A percentile compares a stretch with the other conserved stretches of the same genome.
phyloP scores from a whole-genome alignment of 2,113 vertebrate genomes.

The Calcarius ornatus region DNA sequence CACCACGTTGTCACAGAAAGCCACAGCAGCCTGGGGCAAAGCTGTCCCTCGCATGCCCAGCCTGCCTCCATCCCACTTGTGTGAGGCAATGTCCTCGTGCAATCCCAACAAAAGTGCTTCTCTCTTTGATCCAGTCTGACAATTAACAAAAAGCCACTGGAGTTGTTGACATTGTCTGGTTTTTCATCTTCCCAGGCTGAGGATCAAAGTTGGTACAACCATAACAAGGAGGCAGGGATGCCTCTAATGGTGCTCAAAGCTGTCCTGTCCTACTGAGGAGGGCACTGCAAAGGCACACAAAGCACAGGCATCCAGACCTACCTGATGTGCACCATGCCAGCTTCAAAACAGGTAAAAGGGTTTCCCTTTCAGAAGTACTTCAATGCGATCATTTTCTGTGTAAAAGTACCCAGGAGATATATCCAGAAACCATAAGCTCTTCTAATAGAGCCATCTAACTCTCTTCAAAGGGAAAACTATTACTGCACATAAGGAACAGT shows the following conservation, averaged over 20 bases:
- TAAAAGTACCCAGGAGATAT: neutral
- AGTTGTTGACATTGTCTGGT: neutral
- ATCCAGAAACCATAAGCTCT: neutral
- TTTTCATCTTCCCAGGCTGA: neutral
- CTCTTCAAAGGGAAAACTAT: neutral
- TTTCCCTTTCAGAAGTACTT: neutral
- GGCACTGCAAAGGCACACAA: neutral
- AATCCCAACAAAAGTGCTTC: neutral
- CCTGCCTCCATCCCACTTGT: neutral
- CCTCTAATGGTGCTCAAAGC: neutral
- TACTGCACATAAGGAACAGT: neutral
- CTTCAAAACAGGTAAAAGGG: neutral
- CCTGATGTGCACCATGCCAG: neutral
- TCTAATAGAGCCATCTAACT: neutral
- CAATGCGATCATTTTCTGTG: neutral
- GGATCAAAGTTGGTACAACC: neutral
- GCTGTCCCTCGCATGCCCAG: rapidly evolving
- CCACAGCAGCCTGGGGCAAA: neutral
- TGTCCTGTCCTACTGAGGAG: neutral
- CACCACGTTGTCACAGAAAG: neutral
- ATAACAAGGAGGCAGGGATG: neutral
- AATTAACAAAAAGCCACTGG: neutral
- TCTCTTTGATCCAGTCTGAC: neutral
- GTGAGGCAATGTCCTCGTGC: neutral
- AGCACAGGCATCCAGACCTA: neutral